These are phyloP conservation scores for Trissolcus basalis DNA, from an alignment of 1,140 invertebrate genomes.

Conservation along the genomic window DNA sequence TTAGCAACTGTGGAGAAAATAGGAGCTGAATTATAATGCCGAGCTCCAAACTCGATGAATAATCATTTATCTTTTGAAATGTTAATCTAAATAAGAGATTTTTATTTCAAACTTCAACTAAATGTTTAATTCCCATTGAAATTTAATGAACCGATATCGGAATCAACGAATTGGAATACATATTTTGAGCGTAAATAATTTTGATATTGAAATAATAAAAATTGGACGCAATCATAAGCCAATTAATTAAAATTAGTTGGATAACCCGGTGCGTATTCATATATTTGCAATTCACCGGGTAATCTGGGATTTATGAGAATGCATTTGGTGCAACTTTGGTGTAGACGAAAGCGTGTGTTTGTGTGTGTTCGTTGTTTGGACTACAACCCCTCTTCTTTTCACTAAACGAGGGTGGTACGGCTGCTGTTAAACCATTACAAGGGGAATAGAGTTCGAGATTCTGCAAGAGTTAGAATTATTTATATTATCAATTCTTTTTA, in stretches of 20 bases:
- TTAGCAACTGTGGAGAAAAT: not conserved
- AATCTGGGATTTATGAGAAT: slow-evolving; percentile 62
- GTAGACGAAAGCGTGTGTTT: slow-evolving; percentile 1
- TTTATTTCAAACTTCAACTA: no score
- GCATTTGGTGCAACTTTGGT: slow-evolving; percentile 56
- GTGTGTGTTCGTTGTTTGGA: slow-evolving; percentile 15
- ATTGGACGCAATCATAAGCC: slow-evolving; percentile 46
- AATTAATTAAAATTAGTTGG: slow-evolving; percentile 60
- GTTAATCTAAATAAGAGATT: no score
- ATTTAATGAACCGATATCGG: no score
- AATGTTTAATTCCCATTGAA: no score
- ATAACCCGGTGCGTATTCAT: slow-evolving; percentile 34
- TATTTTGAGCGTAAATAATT: no score
- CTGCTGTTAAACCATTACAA: slow-evolving; percentile 51
- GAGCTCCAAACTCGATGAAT: no score
- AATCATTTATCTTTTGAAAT: no score
- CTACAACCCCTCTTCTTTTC: slow-evolving; percentile 6
- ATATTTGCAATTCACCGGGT: slow-evolving; percentile 55
- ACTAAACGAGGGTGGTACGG: slow-evolving; percentile 56
- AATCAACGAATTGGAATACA: no score
- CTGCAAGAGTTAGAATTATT: no score
- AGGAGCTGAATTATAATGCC: no score
- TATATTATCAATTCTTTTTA: no score
- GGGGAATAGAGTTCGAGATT: slow-evolving; percentile 3
- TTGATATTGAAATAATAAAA: no score